These are phyloP conservation scores for Chloroclysta siterata DNA, from an alignment of 2,888 invertebrate genomes.

Conservation along the genomic window DNA sequence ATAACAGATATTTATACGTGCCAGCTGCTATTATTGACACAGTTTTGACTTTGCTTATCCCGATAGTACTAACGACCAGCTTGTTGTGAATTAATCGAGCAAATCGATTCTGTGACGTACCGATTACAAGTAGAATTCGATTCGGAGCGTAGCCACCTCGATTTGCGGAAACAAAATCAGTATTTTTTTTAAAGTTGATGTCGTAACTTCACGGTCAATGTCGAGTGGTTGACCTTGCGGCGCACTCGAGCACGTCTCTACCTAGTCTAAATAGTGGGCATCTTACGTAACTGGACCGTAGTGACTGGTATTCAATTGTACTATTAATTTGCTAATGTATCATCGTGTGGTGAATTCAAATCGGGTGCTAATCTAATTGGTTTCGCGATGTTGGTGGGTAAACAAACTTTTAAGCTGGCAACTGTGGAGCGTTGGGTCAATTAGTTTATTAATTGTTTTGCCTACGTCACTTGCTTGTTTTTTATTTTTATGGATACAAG, in stretches of 20 bases:
- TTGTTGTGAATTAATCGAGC: background rate
- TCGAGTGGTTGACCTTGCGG: slow-evolving; percentile 77
- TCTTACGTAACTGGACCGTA: slow-evolving; percentile 63
- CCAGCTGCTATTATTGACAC: too few relatives aligned
- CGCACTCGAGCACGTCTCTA: slow-evolving; percentile 70
- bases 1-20: too few relatives aligned
- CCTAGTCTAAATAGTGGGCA: slow-evolving; percentile 66
- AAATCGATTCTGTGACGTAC: slow-evolving; percentile 46
- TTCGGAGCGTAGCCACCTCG: slow-evolving; percentile 53
- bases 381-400: slow-evolving; percentile 45
- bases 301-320: slow-evolving; percentile 33
- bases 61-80: background rate
- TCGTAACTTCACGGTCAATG: slow-evolving; percentile 82
- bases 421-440: slow-evolving; percentile 33
- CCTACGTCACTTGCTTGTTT: slow-evolving; percentile 16
- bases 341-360: slow-evolving; percentile 56
- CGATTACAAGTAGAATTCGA: slow-evolving; percentile 53
- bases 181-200: slow-evolving; percentile 67
- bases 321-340: slow-evolving; percentile 70
- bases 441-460: slow-evolving; percentile 12
- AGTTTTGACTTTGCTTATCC: too few relatives aligned
- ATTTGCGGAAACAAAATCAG: slow-evolving; percentile 80
- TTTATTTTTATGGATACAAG: slow-evolving; percentile 2
- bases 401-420: slow-evolving; percentile 45
- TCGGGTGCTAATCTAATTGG: slow-evolving; percentile 53